Evolutionary conservation across 2,113 vertebrate genomes (phyloP), one percentile per base, ranked within the genome.

Genomic region (Megaceryle maxima): DNA sequence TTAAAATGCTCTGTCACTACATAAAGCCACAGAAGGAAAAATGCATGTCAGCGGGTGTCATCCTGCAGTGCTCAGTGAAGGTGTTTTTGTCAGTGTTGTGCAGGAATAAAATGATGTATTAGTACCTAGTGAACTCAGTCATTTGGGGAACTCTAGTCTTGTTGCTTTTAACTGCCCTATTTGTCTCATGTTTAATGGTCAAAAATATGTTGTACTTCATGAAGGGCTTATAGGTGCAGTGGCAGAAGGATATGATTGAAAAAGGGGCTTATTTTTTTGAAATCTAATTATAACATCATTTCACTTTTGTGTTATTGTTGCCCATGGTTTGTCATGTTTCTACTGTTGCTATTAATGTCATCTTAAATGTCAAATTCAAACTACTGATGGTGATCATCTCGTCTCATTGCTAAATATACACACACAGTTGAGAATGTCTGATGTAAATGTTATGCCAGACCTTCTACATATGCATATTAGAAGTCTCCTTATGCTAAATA

Each of bases 381-480:
- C 55, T 82, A 74, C 69, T 96, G 77, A 89, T 92, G 88, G 70
- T 95, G 94, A 96, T 96, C 87, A 87, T 94, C 91, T 96, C 88
- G 18, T 88, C 72, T 92, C 55, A 37, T 57, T 85, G 83, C 93
- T 96, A 96, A 95, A 94, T 93, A 88, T 92, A 91, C 68, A 59
- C 77, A 33, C 0, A 11, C 53, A 69, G 26, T 84, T 82, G 53
- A 91, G 90, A 85, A 43, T 63, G 66, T 87, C 72, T 89, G 57
- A 96, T 94, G 74, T 62, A 83, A 94, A 94, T 80, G 59, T 85
- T 89, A 94, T 89, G 55, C 92, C 50, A 94, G 81, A 84, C 70
- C 37, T 50, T 88, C 56, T 87, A 33, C 66, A 93, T 95, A 94
- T 93, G 87, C 87, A 72, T 92, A 91, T 96, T 93, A 57, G 74